Evolutionary conservation across 2,113 vertebrate species (phyloP).

Genomic region (Eretmochelys imbricata): DNA sequence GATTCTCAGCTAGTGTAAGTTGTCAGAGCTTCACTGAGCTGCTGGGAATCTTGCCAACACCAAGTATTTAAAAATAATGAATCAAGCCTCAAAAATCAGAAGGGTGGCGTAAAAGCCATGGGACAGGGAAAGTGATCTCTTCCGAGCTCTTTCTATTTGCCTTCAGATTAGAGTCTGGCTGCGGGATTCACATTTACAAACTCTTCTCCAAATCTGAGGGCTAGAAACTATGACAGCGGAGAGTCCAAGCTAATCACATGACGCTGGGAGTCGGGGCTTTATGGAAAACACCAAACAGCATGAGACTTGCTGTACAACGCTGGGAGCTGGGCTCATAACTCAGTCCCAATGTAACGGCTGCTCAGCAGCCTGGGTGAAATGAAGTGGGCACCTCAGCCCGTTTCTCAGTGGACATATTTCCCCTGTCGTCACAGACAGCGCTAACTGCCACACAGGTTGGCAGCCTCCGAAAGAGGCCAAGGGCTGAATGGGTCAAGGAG

Average conservation of each 20-base stretch:
- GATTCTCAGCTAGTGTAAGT: not conserved
- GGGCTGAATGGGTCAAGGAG: not conserved
- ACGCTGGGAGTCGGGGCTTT: too few species aligned
- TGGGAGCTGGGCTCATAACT: not conserved
- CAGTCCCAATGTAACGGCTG: not conserved
- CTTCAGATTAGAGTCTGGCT: too few species aligned
- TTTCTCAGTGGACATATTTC: not conserved
- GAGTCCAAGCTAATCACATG: not conserved
- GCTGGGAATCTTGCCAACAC: too few species aligned
- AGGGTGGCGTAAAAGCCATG: too few species aligned
- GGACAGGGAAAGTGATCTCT: too few species aligned
- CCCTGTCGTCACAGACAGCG: not conserved
- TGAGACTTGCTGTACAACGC: not conserved
- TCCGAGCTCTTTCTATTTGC: too few species aligned
- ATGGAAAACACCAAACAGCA: not conserved
- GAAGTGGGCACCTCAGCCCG: not conserved
- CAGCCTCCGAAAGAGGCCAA: not conserved
- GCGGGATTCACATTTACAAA: too few species aligned
- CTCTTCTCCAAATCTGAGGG: too few species aligned
- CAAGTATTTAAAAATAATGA: too few species aligned
- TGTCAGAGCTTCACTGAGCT: not conserved
- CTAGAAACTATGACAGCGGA: too few species aligned
- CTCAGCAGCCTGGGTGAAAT: not conserved
- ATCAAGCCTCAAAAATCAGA: too few species aligned
- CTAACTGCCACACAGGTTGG: not conserved